Evolutionary conservation across 2,113 vertebrate species (phyloP).

Genomic region (Macaca fascicularis): DNA sequence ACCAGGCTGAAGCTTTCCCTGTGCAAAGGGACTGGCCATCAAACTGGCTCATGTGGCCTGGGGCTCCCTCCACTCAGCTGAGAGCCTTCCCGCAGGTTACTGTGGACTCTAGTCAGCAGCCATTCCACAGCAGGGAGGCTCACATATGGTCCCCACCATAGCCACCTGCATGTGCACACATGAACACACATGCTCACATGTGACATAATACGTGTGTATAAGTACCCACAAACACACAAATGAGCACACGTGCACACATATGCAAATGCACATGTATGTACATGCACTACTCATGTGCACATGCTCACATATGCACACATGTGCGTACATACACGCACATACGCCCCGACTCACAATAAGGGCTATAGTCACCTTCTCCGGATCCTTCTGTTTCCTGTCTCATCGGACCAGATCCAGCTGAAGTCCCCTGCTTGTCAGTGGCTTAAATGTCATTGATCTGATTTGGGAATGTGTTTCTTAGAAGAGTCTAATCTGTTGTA

Average conservation of each 20-base stretch:
- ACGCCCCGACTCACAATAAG: too few relatives aligned
- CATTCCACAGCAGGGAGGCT: neutral
- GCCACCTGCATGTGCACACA: rapidly evolving
- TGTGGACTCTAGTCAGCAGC: neutral
- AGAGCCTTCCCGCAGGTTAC: too few relatives aligned
- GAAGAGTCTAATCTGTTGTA: neutral
- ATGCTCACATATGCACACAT: rapidly evolving
- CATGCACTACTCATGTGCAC: neutral
- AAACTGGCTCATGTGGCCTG: neutral
- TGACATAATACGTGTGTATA: too few relatives aligned
- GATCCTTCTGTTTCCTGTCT: neutral
- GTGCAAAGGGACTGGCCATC: neutral
- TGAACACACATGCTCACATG: neutral
- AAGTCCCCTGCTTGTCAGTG: neutral
- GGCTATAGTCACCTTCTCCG: rapidly evolving
- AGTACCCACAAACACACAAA: neutral
- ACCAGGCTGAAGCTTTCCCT: neutral
- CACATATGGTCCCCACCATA: neutral
- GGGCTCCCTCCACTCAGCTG: neutral
- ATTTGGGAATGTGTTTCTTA: neutral
- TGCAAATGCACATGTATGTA: too few relatives aligned
- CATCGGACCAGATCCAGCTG: rapidly evolving
- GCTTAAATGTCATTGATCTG: neutral
- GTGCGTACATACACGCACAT: neutral
- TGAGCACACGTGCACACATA: neutral